A percentile compares a stretch with the other conserved stretches of the same genome.
Conservation (phyloP, 2,113 vertebrate species). For the Raja brachyura region DNA sequence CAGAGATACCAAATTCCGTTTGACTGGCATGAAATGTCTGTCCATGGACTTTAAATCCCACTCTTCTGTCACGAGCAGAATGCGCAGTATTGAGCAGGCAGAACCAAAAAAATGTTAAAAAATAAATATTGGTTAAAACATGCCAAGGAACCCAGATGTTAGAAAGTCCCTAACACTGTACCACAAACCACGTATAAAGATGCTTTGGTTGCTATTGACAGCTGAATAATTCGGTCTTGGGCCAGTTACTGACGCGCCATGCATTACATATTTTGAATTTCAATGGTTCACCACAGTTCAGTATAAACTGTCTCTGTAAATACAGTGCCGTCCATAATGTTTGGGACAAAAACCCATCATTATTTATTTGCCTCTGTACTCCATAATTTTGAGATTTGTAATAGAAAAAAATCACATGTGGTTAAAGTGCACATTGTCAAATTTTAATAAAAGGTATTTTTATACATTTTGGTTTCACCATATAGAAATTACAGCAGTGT, state of each 20-base stretch:
- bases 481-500: no score
- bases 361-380: no score
- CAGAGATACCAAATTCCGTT: not conserved
- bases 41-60: not conserved
- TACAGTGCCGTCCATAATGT: not conserved
- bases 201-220: not conserved
- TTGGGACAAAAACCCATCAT: no score
- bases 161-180: not conserved
- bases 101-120: not conserved
- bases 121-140: conserved; percentile 8
- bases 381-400: no score
- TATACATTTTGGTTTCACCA: no score
- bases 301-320: conserved; percentile 17
- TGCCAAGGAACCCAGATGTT: not conserved
- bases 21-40: not conserved
- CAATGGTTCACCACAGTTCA: conserved; percentile 30
- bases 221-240: not conserved
- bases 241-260: not conserved
- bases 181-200: not conserved
- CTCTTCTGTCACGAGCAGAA: not conserved
- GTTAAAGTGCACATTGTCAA: no score
- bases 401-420: no score
- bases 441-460: no score
- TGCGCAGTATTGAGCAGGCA: not conserved
- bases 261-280: conserved; percentile 27